Percentiles rank a stretch among this genome's conserved stretches.
phyloP scores from a whole-genome alignment of 2,888 invertebrate species.

The Heliconius aoede region DNA sequence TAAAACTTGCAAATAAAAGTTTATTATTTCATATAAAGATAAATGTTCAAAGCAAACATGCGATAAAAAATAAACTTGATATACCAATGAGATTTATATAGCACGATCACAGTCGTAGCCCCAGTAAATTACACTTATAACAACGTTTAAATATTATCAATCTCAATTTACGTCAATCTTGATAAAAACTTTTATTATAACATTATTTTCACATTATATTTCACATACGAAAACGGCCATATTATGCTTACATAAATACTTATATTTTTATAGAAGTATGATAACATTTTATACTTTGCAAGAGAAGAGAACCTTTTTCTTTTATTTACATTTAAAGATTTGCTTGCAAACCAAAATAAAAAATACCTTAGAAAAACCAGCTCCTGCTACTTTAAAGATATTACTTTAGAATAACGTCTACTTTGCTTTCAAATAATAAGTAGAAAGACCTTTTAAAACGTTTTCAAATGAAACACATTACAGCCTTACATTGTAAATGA shows the following conservation, averaged over 20 bases:
- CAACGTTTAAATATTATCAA: constrained; percentile 10
- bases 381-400: background rate
- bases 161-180: constrained; percentile 22
- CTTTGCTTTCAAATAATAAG: background rate
- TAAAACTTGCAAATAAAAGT: background rate
- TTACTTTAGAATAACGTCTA: background rate
- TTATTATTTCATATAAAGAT: background rate
- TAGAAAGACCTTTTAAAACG: background rate
- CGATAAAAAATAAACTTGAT: background rate
- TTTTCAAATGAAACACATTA: background rate
- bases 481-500: constrained; percentile 12
- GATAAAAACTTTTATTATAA: constrained; percentile 10
- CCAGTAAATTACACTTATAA: background rate
- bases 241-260: background rate
- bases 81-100: background rate
- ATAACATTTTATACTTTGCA: too few species aligned
- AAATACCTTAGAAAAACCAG: background rate
- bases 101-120: background rate
- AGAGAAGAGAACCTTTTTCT: too few species aligned
- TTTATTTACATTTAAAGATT: background rate
- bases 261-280: background rate
- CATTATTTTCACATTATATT: constrained; percentile 5
- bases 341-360: background rate
- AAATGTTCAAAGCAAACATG: background rate
- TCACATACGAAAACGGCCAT: background rate